Percentiles rank a stretch among this genome's conserved stretches.
Conservation (phyloP, 2,888 invertebrate species). For the Eubasilissa splendida region DNA sequence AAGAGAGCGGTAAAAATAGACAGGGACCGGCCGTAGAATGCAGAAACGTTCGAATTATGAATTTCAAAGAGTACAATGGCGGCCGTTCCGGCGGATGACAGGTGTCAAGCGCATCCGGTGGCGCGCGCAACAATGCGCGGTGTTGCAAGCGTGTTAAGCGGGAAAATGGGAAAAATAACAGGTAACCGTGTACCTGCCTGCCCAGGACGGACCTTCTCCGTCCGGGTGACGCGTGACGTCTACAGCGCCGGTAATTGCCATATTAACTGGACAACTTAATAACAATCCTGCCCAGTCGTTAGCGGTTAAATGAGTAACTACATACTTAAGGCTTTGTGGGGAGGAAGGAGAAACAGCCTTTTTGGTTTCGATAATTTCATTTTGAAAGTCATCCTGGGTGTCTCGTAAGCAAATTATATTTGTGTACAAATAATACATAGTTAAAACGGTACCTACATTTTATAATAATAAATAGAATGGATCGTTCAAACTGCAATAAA, state of each 20-base stretch:
- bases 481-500: too few relatives aligned
- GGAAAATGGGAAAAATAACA: conserved; percentile 42
- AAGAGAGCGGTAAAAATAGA: conserved; percentile 28
- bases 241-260: conserved; percentile 46
- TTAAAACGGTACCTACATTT: too few relatives aligned
- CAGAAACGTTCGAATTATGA: conserved; percentile 53
- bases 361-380: not conserved
- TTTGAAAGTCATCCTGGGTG: conserved; percentile 28
- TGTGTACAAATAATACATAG: too few relatives aligned
- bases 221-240: too few relatives aligned
- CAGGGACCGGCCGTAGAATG: conserved; percentile 5
- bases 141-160: conserved; percentile 41
- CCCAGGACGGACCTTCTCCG: too few relatives aligned
- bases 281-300: conserved; percentile 48
- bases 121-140: conserved; percentile 46
- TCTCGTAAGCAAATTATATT: not conserved
- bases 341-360: not conserved
- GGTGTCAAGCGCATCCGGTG: conserved; percentile 58
- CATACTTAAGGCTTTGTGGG: not conserved
- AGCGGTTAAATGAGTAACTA: conserved; percentile 32
- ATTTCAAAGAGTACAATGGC: conserved; percentile 52
- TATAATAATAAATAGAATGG: too few relatives aligned
- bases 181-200: not conserved
- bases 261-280: conserved; percentile 58
- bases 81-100: conserved; percentile 55